These are phyloP conservation scores for Sebastiscus tertius DNA, from an alignment of 2,797 vertebrate species.

Conservation along the genomic window DNA sequence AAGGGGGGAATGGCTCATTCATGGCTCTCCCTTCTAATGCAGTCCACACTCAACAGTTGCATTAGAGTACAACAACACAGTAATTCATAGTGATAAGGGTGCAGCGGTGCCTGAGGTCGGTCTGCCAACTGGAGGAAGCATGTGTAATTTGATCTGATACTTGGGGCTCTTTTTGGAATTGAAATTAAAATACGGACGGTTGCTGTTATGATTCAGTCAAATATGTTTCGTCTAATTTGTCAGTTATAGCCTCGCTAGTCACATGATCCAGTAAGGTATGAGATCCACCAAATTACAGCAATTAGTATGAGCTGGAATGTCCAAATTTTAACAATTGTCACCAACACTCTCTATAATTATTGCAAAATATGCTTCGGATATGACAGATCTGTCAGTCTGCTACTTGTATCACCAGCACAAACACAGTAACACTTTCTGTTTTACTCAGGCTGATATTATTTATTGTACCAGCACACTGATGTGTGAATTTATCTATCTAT, in stretches of 20 bases:
- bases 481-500: too few species aligned
- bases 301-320: background rate
- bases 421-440: background rate
- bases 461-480: too few species aligned
- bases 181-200: constrained; percentile 11
- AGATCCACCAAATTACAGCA: background rate
- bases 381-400: background rate
- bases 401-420: background rate
- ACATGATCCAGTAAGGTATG: background rate
- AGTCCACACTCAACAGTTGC: constrained; percentile 43
- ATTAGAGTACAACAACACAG: constrained; percentile 53
- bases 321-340: background rate
- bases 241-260: background rate
- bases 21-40: constrained; percentile 38
- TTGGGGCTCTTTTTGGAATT: background rate
- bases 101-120: constrained; percentile 45
- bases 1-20: constrained; percentile 41
- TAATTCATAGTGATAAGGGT: constrained; percentile 58
- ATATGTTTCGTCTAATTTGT: constrained; percentile 12
- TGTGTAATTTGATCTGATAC: constrained; percentile 45
- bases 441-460: too few species aligned
- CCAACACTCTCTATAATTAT: background rate
- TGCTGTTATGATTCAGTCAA: constrained; percentile 2
- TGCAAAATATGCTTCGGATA: background rate
- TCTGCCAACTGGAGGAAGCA: constrained; percentile 20